Evolutionary conservation across 2,797 vertebrate species (phyloP).

Genomic region (Schizothorax lantsangensis): DNA sequence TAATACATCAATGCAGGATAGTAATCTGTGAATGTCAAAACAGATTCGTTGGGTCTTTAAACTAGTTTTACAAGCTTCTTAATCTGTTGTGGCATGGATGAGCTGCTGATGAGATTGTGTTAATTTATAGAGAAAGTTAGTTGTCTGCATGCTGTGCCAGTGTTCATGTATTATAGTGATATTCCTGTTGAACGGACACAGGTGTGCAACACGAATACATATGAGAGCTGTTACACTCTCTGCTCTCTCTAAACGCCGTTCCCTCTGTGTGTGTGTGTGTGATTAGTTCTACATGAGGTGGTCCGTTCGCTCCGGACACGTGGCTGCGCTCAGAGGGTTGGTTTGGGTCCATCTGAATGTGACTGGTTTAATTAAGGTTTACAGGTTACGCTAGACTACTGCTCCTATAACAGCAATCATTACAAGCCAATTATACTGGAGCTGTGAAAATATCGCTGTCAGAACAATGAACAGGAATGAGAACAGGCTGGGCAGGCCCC

Average conservation of each 20-base stretch:
- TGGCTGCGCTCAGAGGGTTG: slow-evolving; percentile 53
- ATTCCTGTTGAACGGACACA: slow-evolving; percentile 29
- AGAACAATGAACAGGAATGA: slow-evolving; percentile 44
- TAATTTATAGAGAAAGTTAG: slow-evolving; percentile 12
- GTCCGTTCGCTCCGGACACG: slow-evolving; percentile 53
- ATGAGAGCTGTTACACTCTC: slow-evolving; percentile 41
- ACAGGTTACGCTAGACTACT: slow-evolving; percentile 58
- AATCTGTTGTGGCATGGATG: not conserved
- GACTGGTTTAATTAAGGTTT: slow-evolving; percentile 63
- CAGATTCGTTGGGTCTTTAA: not conserved
- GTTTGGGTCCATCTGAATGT: slow-evolving; percentile 59
- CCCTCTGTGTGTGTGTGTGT: slow-evolving; percentile 36
- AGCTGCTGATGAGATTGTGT: not conserved
- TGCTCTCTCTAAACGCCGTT: slow-evolving; percentile 51
- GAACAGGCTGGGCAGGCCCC: not conserved
- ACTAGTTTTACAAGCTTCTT: not conserved
- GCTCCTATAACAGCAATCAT: slow-evolving; percentile 55
- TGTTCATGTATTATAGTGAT: slow-evolving; percentile 23
- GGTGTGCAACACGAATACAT: slow-evolving; percentile 11
- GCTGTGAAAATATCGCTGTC: slow-evolving; percentile 45
- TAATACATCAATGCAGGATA: not conserved
- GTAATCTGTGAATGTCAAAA: not conserved
- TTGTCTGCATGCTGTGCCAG: slow-evolving; percentile 14
- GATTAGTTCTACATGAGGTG: slow-evolving; percentile 63
- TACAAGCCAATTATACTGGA: slow-evolving; percentile 57